These are phyloP conservation scores for Drosophila willistoni DNA, from an alignment of 1,140 invertebrate genomes.

Conservation along the genomic window DNA sequence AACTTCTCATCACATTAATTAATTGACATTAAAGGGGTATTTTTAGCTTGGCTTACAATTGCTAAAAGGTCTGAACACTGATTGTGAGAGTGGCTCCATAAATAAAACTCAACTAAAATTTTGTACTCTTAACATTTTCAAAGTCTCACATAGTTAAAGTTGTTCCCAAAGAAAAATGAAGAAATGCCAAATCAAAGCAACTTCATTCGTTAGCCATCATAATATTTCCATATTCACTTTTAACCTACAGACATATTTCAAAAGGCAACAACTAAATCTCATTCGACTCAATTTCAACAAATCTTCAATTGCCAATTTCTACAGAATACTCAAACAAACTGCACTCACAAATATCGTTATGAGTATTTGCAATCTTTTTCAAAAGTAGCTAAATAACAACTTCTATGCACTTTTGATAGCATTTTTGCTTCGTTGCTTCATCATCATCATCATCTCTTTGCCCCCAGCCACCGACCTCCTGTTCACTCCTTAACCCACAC, in stretches of 20 bases:
- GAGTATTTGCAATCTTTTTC: slow-evolving; percentile 44
- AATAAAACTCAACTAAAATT: too few species aligned
- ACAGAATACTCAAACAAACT: neutral
- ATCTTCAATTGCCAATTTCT: slow-evolving; percentile 9
- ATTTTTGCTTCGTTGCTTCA: slow-evolving; percentile 14
- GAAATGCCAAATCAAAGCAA: neutral
- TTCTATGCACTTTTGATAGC: slow-evolving; percentile 60
- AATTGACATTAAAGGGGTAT: too few species aligned
- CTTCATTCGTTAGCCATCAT: neutral
- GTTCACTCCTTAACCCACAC: neutral
- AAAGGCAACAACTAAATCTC: neutral
- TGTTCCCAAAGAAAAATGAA: too few species aligned
- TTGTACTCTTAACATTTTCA: too few species aligned
- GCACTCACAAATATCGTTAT: slow-evolving; percentile 3
- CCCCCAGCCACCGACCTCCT: neutral
- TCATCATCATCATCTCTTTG: slow-evolving; percentile 2
- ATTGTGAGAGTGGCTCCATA: too few species aligned
- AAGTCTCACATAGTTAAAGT: too few species aligned
- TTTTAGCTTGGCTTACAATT: too few species aligned
- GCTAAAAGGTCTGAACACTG: too few species aligned
- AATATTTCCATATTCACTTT: slow-evolving; percentile 5
- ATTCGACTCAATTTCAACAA: slow-evolving; percentile 1
- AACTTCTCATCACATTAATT: neutral
- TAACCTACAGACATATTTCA: neutral
- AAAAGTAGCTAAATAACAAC: slow-evolving; percentile 52